Conservation (phyloP, 1,140 invertebrate species). For the Drosophila ananassae region DNA sequence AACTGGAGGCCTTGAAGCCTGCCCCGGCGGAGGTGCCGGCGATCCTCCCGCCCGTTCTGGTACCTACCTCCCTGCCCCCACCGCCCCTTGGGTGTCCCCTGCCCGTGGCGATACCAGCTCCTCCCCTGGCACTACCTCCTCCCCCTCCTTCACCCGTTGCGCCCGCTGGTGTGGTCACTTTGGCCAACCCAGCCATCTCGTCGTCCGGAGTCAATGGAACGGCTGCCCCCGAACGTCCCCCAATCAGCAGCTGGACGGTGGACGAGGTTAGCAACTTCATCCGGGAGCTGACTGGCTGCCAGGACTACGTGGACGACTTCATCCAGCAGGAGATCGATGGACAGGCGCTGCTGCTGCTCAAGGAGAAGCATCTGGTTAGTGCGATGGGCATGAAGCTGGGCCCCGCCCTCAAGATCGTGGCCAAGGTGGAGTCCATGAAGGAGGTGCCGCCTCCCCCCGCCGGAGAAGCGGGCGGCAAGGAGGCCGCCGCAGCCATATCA, state of each 20-base stretch:
- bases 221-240: constrained; percentile 35
- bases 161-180: constrained; percentile 6
- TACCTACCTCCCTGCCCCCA: neutral
- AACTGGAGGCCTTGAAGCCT: constrained; percentile 45
- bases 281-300: constrained; percentile 93
- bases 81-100: neutral
- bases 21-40: neutral
- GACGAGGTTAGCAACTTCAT: constrained; percentile 93
- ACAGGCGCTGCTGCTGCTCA: constrained; percentile 95
- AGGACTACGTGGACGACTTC: constrained; percentile 97
- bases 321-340: constrained; percentile 97
- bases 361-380: constrained; percentile 97
- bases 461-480: constrained; percentile 45
- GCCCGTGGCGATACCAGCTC: neutral
- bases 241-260: constrained; percentile 85
- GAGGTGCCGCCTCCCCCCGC: constrained; percentile 50
- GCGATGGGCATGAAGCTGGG: constrained; percentile 98
- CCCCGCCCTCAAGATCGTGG: constrained; percentile 97
- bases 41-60: neutral
- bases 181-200: neutral
- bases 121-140: neutral
- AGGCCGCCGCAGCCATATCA: constrained; percentile 8
- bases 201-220: neutral
- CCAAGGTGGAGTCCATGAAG: constrained; percentile 84
- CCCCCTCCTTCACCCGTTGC: neutral